Conservation (phyloP, 2,888 invertebrate species). For the Operophtera brumata region DNA sequence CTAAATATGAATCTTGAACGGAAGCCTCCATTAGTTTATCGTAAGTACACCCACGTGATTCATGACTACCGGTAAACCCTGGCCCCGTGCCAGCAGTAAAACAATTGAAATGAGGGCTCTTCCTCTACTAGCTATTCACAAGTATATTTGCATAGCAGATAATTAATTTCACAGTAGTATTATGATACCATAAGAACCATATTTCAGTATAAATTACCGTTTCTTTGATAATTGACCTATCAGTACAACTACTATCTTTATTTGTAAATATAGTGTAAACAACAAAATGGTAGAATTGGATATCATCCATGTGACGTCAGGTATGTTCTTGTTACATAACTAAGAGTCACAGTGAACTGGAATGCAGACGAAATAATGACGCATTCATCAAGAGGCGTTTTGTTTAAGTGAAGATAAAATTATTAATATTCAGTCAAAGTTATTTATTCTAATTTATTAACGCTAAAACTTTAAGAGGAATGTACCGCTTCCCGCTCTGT, state of each 20-base stretch:
- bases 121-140: slow-evolving; percentile 1
- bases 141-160: slow-evolving; percentile 12
- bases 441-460: too few species aligned
- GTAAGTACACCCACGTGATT: background rate
- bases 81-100: background rate
- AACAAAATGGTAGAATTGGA: slow-evolving; percentile 2
- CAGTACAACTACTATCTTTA: background rate
- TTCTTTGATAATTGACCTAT: background rate
- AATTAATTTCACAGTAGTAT: slow-evolving; percentile 3
- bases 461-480: too few species aligned
- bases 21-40: too few species aligned
- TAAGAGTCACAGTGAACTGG: too few species aligned
- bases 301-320: background rate
- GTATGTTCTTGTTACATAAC: slow-evolving; percentile 2
- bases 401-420: too few species aligned
- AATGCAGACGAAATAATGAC: too few species aligned
- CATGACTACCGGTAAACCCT: background rate
- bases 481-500: too few species aligned
- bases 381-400: too few species aligned
- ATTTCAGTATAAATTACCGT: background rate
- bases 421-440: too few species aligned
- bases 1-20: too few species aligned
- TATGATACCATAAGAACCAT: too few species aligned
- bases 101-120: slow-evolving; percentile 5
- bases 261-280: background rate